These are phyloP conservation scores for Sinelater perroti DNA, from an alignment of 2,888 invertebrate genomes.

Conservation along the genomic window DNA sequence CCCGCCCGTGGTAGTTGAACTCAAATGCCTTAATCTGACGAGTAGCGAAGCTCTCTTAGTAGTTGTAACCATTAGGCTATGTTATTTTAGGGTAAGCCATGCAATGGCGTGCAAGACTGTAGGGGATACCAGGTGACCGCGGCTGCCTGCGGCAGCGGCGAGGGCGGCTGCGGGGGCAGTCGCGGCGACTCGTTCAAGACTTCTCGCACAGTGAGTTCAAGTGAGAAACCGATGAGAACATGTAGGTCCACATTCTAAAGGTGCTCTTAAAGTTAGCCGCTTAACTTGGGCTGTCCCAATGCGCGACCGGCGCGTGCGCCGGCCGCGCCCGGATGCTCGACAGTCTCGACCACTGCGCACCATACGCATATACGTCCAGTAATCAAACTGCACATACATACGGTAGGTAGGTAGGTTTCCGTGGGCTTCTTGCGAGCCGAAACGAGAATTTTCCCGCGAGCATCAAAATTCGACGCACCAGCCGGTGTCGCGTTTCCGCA, in stretches of 20 bases:
- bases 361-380: conserved; percentile 11
- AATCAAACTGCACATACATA: conserved; percentile 12
- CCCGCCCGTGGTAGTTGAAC: conserved; percentile 21
- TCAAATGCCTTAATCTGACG: conserved; percentile 23
- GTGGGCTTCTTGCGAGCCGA: not conserved
- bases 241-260: conserved; percentile 51
- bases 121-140: conserved; percentile 59
- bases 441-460: conserved; percentile 4
- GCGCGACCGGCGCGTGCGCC: too few species aligned
- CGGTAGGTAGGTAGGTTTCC: not conserved
- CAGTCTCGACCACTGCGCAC: conserved; percentile 1
- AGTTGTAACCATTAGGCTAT: conserved; percentile 36
- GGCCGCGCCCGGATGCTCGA: too few species aligned
- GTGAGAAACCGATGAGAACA: conserved; percentile 47
- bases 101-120: conserved; percentile 53
- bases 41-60: conserved; percentile 27
- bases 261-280: conserved; percentile 47
- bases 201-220: conserved; percentile 52
- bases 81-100: conserved; percentile 39
- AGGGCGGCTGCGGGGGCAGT: conserved; percentile 23
- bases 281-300: too few species aligned
- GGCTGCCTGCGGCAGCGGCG: conserved; percentile 29
- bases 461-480: conserved; percentile 11
- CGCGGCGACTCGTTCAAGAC: conserved; percentile 39
- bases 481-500: conserved; percentile 8